Conservation (phyloP, 2,888 invertebrate genomes). For the Xiphydria camelus region DNA sequence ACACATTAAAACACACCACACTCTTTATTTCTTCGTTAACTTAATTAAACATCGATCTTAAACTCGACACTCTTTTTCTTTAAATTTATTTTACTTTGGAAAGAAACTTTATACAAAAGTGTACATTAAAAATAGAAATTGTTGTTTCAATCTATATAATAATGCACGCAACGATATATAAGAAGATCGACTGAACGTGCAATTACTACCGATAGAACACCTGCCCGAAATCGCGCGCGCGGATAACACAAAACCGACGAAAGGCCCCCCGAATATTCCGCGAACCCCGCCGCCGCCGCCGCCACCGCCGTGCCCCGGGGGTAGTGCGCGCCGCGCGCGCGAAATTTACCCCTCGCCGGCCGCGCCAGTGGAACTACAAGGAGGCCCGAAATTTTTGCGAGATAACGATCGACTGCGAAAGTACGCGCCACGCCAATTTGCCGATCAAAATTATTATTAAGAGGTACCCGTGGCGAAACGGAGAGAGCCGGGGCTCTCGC, state of each 20-base stretch:
- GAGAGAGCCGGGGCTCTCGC: no score
- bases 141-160: no score
- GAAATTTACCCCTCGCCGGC: constrained; percentile 10
- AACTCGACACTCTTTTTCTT: no score
- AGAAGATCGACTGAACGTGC: no score
- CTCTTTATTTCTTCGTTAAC: no score
- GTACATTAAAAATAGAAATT: no score
- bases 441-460: constrained; percentile 57
- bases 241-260: background rate
- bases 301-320: background rate
- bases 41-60: no score
- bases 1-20: no score
- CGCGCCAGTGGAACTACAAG: constrained; percentile 24
- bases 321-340: constrained; percentile 9
- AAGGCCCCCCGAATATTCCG: background rate
- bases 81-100: no score
- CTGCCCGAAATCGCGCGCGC: background rate
- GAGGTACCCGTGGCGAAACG: constrained; percentile 46
- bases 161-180: no score
- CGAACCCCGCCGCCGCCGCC: background rate
- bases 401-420: constrained; percentile 54
- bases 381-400: constrained; percentile 46
- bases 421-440: constrained; percentile 54
- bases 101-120: no score
- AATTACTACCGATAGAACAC: background rate